These are phyloP conservation scores for Drosophila demipolita DNA, from an alignment of 2,888 invertebrate species.

Conservation along the genomic window DNA sequence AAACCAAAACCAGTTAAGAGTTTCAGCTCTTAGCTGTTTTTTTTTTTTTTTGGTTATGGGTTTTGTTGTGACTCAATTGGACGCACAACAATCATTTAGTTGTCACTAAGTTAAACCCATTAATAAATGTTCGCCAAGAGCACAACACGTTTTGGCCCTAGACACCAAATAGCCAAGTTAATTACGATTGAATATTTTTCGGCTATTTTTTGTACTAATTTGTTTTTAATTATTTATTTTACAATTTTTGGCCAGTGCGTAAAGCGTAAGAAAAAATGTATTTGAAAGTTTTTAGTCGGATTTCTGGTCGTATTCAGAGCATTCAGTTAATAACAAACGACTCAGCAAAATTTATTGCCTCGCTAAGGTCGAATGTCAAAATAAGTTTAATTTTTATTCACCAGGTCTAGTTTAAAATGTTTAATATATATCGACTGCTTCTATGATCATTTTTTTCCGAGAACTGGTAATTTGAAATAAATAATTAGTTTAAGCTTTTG, in stretches of 20 bases:
- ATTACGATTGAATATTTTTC: conserved; percentile 33
- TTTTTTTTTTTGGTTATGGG: not conserved
- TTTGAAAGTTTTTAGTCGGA: conserved; percentile 14
- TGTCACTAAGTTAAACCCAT: conserved; percentile 73
- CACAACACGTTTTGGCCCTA: conserved; percentile 33
- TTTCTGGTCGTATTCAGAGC: conserved; percentile 12
- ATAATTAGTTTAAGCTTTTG: not conserved
- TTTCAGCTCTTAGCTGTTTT: conserved; percentile 9
- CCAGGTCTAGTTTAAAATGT: not conserved
- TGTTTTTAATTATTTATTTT: not conserved
- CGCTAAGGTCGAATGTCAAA: conserved; percentile 20
- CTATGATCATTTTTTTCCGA: not conserved
- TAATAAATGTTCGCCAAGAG: conserved; percentile 54
- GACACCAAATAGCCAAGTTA: conserved; percentile 26
- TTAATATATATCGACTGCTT: not conserved
- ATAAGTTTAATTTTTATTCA: not conserved
- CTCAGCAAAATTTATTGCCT: conserved; percentile 1
- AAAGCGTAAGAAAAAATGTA: conserved; percentile 36
- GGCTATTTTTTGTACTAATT: not conserved
- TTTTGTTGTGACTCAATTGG: conserved; percentile 62
- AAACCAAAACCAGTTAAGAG: not conserved
- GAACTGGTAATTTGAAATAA: not conserved
- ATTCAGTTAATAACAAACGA: not conserved
- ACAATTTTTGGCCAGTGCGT: conserved; percentile 35
- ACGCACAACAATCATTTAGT: conserved; percentile 67